Evolutionary conservation across 2,797 vertebrate genomes (phyloP).

Genomic region (Phyllotis vaccarum): DNA sequence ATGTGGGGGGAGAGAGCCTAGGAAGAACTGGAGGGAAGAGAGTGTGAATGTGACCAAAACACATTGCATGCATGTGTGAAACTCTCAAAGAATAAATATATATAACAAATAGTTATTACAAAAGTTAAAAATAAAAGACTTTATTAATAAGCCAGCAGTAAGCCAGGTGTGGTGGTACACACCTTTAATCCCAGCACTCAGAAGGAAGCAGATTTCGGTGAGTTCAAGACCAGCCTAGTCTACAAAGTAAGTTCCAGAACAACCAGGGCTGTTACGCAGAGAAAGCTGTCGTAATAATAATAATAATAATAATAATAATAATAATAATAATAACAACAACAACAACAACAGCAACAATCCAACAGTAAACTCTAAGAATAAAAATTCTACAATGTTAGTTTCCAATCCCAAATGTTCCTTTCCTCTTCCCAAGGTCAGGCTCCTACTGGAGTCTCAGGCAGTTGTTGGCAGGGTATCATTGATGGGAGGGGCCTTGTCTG

Average conservation of each 20-base stretch:
- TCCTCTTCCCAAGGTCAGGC: slow-evolving; percentile 68
- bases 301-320: no score
- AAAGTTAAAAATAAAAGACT: background rate
- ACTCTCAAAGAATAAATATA: background rate
- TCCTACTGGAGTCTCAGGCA: background rate
- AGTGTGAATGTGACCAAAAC: background rate
- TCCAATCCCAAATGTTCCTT: background rate
- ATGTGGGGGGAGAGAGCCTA: background rate
- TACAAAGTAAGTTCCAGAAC: background rate
- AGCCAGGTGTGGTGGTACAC: background rate
- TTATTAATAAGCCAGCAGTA: background rate
- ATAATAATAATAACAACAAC: background rate
- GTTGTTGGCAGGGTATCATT: background rate
- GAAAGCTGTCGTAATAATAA: background rate
- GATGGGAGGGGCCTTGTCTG: background rate
- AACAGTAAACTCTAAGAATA: background rate
- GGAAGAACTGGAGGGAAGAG: background rate
- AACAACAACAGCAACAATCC: background rate
- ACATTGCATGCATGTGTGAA: background rate
- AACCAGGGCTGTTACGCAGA: background rate
- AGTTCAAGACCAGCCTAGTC: background rate
- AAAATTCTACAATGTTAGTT: slow-evolving; percentile 2
- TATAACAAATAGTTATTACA: background rate
- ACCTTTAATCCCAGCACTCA: no score
- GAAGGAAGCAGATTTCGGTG: no score